Conservation (phyloP, 2,888 invertebrate species). For the Euclidia mi region DNA sequence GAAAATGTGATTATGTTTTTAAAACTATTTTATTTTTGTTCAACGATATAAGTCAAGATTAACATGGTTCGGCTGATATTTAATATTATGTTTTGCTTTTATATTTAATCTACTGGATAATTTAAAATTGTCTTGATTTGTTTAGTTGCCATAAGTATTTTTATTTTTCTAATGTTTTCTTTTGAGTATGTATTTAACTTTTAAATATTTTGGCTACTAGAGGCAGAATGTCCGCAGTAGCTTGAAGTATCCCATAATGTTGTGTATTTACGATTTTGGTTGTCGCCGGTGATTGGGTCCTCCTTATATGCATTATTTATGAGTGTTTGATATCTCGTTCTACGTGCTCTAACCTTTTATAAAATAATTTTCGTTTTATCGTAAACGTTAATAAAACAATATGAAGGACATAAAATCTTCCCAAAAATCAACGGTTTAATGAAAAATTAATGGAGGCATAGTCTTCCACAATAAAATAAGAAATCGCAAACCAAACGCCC, state of each 20-base stretch:
- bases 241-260: conserved; percentile 35
- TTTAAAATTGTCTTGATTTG: too few species aligned
- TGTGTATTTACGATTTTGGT: conserved; percentile 42
- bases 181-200: neutral
- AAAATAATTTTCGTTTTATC: conserved; percentile 8
- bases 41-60: too few species aligned
- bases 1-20: too few species aligned
- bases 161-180: neutral
- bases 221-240: conserved; percentile 27
- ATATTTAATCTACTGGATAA: too few species aligned
- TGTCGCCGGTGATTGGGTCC: conserved; percentile 36
- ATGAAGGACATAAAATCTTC: conserved; percentile 14
- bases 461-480: conserved; percentile 15
- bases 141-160: too few species aligned
- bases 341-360: conserved; percentile 21
- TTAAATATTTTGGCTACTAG: neutral
- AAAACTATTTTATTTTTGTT: too few species aligned
- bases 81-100: too few species aligned
- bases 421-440: conserved; percentile 14
- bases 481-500: conserved; percentile 10
- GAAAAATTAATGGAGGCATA: conserved; percentile 15
- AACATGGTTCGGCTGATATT: too few species aligned
- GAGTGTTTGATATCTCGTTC: conserved; percentile 25
- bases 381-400: conserved; percentile 15
- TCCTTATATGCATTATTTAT: conserved; percentile 44